Evolutionary conservation across 2,888 invertebrate species (phyloP).

Genomic region (Onchidella celtica): DNA sequence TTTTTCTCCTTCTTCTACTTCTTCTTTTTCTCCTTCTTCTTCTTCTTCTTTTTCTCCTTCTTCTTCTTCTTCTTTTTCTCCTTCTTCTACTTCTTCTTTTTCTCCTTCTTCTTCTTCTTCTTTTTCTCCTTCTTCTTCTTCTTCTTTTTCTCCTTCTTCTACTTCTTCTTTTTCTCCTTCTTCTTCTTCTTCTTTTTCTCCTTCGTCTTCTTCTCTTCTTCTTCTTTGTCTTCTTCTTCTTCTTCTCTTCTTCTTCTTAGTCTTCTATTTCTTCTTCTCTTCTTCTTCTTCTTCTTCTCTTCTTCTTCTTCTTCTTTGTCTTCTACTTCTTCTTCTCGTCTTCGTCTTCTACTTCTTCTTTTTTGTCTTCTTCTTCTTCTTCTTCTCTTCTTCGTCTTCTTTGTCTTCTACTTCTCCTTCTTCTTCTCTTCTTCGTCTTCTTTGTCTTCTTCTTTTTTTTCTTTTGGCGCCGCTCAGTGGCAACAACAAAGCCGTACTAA

Average conservation of each 20-base stretch:
- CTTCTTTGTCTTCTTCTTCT: not conserved
- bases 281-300: not conserved
- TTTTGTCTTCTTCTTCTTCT: too few species aligned
- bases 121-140: not conserved
- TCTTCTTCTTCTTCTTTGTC: not conserved
- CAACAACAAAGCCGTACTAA: too few species aligned
- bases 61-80: not conserved
- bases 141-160: not conserved
- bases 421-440: too few species aligned
- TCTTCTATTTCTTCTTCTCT: not conserved
- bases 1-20: not conserved
- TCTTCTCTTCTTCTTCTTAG: not conserved
- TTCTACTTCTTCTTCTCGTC: not conserved
- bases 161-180: not conserved
- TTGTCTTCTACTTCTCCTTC: too few species aligned
- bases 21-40: too few species aligned
- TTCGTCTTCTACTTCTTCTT: not conserved
- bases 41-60: too few species aligned
- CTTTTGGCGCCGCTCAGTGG: too few species aligned
- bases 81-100: not conserved
- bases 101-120: not conserved
- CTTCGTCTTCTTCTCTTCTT: not conserved
- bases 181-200: not conserved
- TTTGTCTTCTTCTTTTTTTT: too few species aligned
- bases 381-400: too few species aligned